These are phyloP conservation scores for Leptinotarsa texana DNA, from an alignment of 1,140 invertebrate genomes.

Conservation along the genomic window DNA sequence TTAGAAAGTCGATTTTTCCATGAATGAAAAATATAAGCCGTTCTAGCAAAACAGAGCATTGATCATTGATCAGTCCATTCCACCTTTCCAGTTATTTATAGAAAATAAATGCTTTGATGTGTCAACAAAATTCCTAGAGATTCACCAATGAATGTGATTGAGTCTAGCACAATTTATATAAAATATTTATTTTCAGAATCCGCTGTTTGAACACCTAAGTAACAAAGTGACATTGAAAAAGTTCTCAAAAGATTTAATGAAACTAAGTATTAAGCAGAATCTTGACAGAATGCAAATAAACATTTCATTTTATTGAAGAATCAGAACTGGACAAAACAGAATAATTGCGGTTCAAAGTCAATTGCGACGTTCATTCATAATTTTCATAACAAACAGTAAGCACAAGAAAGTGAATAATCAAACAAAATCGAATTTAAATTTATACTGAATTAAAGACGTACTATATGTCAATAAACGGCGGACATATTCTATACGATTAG, in stretches of 20 bases:
- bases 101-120: not conserved
- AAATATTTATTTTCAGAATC: too few species aligned
- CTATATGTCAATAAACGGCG: slow-evolving; percentile 39
- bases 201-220: too few species aligned
- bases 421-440: slow-evolving; percentile 9
- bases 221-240: too few species aligned
- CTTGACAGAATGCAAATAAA: too few species aligned
- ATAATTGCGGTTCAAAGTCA: not conserved
- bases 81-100: not conserved
- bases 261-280: too few species aligned
- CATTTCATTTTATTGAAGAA: slow-evolving; percentile 3
- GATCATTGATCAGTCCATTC: not conserved
- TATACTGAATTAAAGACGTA: slow-evolving; percentile 32
- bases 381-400: too few species aligned
- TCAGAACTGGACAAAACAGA: slow-evolving; percentile 7
- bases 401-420: too few species aligned
- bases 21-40: too few species aligned
- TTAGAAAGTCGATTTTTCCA: too few species aligned
- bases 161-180: not conserved
- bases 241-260: too few species aligned
- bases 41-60: too few species aligned
- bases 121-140: not conserved
- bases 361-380: not conserved
- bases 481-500: slow-evolving; percentile 41
- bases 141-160: slow-evolving; percentile 7